phyloP scores from a whole-genome alignment of 2,797 vertebrate species.

The Alauda arvensis region DNA sequence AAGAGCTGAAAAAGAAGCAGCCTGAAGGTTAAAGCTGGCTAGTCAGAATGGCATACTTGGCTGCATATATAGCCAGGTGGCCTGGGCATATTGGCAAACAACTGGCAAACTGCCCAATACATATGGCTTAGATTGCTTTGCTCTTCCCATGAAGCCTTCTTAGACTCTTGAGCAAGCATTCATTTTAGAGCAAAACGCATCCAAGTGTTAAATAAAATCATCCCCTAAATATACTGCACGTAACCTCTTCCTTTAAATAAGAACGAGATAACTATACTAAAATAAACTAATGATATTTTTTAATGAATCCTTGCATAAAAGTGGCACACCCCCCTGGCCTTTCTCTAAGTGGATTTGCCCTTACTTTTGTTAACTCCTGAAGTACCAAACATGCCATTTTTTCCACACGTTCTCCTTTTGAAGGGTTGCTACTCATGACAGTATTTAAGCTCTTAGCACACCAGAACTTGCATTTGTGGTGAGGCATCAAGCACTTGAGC shows the following conservation, averaged over 20 bases:
- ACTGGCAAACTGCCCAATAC: slow-evolving; percentile 87
- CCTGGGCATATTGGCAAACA: slow-evolving; percentile 89
- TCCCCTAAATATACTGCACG: slow-evolving; percentile 52
- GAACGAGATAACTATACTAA: slow-evolving; percentile 30
- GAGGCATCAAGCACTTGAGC: background rate
- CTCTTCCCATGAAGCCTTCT: slow-evolving; percentile 80
- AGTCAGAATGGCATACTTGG: slow-evolving; percentile 87
- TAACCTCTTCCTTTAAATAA: slow-evolving; percentile 59
- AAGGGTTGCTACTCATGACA: background rate
- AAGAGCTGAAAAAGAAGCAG: slow-evolving; percentile 82
- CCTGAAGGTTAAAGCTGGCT: slow-evolving; percentile 82
- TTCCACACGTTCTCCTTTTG: background rate
- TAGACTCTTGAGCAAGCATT: slow-evolving; percentile 76
- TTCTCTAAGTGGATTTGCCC: slow-evolving; percentile 32
- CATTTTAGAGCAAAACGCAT: slow-evolving; percentile 70
- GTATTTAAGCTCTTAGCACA: background rate
- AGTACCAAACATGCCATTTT: background rate
- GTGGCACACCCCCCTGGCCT: background rate
- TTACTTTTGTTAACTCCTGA: slow-evolving; percentile 52
- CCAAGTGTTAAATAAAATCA: slow-evolving; percentile 75
- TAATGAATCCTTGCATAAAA: slow-evolving; percentile 23
- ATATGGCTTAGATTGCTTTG: slow-evolving; percentile 88
- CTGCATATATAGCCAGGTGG: slow-evolving; percentile 87
- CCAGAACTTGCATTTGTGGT: background rate
- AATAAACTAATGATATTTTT: slow-evolving; percentile 37